Conservation (phyloP, 2,888 invertebrate species). For the Ormyrus thymus region DNA sequence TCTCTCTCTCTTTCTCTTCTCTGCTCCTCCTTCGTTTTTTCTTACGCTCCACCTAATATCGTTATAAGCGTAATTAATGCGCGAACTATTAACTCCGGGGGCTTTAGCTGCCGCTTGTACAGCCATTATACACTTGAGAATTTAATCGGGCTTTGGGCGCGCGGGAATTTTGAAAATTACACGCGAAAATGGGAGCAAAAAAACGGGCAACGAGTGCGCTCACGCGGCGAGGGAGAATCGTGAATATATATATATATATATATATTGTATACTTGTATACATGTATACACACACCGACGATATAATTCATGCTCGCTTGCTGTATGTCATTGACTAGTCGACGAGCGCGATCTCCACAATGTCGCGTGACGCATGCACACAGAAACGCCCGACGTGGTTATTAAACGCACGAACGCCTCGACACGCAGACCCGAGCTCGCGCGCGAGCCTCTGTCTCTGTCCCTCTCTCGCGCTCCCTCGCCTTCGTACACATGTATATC, state of each 20-base stretch:
- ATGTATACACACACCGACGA: slow-evolving; percentile 38
- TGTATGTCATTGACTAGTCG: slow-evolving; percentile 59
- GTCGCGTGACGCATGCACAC: slow-evolving; percentile 57
- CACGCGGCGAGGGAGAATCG: neutral
- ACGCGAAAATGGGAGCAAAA: neutral
- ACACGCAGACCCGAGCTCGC: slow-evolving; percentile 34
- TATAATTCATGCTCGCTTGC: slow-evolving; percentile 52
- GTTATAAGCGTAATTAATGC: slow-evolving; percentile 52
- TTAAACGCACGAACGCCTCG: slow-evolving; percentile 60
- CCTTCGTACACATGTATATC: slow-evolving; percentile 40
- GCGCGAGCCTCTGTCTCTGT: too few species aligned
- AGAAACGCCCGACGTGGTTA: slow-evolving; percentile 55
- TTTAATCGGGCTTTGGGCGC: slow-evolving; percentile 18
- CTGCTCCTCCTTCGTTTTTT: slow-evolving; percentile 1
- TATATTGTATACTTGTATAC: slow-evolving; percentile 6
- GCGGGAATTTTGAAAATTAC: slow-evolving; percentile 29
- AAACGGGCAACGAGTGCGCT: neutral
- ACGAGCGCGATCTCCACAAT: slow-evolving; percentile 57
- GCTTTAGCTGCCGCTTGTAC: slow-evolving; percentile 15
- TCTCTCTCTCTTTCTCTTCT: slow-evolving; percentile 4
- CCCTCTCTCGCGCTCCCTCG: slow-evolving; percentile 11
- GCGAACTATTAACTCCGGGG: slow-evolving; percentile 39
- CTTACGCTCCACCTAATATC: slow-evolving; percentile 36
- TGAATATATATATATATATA: slow-evolving; percentile 1
- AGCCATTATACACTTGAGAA: neutral